These are phyloP conservation scores for Papilio xuthus DNA, from an alignment of 1,140 invertebrate genomes.

Conservation along the genomic window DNA sequence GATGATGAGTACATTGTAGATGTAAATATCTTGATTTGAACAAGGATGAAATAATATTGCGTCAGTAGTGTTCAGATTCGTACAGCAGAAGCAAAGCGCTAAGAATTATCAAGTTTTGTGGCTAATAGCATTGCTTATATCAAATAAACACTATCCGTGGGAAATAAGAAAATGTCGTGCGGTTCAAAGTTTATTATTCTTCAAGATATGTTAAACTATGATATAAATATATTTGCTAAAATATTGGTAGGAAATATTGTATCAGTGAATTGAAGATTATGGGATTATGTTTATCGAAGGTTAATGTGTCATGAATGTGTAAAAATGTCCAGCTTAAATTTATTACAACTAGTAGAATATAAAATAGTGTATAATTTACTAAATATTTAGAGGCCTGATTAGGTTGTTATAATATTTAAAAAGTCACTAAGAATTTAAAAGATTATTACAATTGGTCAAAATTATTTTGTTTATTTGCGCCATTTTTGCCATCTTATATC, in stretches of 20 bases:
- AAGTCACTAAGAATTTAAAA: too few species aligned
- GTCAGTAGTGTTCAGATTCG: too few species aligned
- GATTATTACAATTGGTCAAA: too few species aligned
- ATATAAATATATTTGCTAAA: conserved; percentile 2
- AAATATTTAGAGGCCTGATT: not conserved
- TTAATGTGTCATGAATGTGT: not conserved
- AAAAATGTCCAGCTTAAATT: not conserved
- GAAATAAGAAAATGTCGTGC: not conserved
- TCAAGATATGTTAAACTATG: not conserved
- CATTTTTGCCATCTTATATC: too few species aligned
- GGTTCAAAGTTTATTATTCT: not conserved
- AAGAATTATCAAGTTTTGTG: too few species aligned
- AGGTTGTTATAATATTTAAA: not conserved
- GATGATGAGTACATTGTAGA: too few species aligned
- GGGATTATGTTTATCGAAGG: conserved; percentile 6
- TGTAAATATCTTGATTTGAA: too few species aligned
- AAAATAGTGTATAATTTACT: not conserved
- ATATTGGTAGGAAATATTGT: not conserved
- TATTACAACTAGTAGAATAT: not conserved
- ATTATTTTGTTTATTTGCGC: too few species aligned
- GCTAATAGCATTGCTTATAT: not conserved
- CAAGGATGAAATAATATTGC: too few species aligned
- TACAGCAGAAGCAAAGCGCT: too few species aligned
- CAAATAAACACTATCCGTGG: not conserved
- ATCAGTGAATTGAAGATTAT: not conserved